phyloP scores from a whole-genome alignment of 2,888 invertebrate species.

The Torymus auratus region DNA sequence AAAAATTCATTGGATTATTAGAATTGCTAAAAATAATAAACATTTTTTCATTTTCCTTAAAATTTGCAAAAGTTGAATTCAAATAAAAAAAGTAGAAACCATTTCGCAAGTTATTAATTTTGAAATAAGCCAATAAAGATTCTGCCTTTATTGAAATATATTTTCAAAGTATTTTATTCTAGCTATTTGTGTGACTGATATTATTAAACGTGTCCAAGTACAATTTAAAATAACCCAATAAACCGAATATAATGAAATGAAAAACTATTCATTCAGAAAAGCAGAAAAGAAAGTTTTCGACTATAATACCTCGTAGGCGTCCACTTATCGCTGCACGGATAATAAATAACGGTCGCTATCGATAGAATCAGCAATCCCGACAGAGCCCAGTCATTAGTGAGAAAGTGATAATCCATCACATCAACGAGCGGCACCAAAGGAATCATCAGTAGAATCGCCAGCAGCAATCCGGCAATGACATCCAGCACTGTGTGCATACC shows the following conservation, averaged over 20 bases:
- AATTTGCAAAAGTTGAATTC: no score
- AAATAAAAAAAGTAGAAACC: no score
- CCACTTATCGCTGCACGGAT: slow-evolving; percentile 91
- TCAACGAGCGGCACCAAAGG: slow-evolving; percentile 87
- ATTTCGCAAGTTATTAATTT: no score
- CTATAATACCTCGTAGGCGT: slow-evolving; percentile 89
- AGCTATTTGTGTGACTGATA: no score
- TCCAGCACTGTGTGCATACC: slow-evolving; percentile 96
- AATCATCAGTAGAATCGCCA: slow-evolving; percentile 84
- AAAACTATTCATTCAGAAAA: neutral
- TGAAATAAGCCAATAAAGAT: no score
- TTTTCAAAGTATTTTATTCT: no score
- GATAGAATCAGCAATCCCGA: slow-evolving; percentile 81
- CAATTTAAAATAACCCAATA: neutral
- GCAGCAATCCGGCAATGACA: slow-evolving; percentile 86
- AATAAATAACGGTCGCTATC: slow-evolving; percentile 84
- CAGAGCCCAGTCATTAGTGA: slow-evolving; percentile 84
- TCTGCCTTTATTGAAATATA: no score
- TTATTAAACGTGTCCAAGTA: no score
- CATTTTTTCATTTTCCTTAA: no score
- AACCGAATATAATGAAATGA: neutral
- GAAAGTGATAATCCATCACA: slow-evolving; percentile 83
- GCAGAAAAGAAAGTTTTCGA: neutral
- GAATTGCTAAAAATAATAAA: no score
- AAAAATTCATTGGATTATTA: no score